Conservation (phyloP, 2,113 vertebrate genomes). For the Orycteropus afer region DNA sequence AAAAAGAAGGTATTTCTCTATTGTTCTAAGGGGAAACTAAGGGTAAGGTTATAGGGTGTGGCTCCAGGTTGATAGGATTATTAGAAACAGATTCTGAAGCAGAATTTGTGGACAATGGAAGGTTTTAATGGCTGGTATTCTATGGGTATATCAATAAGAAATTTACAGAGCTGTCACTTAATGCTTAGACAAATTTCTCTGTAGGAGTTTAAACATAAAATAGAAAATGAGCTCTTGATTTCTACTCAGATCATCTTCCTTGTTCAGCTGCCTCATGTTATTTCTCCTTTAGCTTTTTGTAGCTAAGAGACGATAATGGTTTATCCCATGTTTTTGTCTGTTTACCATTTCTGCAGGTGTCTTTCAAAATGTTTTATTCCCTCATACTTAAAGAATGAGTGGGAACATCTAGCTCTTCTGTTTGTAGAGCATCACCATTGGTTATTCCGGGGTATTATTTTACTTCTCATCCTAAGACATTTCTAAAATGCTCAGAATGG, state of each 20-base stretch:
- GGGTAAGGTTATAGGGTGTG: neutral
- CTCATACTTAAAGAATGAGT: neutral
- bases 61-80: fast-evolving
- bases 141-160: neutral
- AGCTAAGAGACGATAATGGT: neutral
- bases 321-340: neutral
- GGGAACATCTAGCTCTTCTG: neutral
- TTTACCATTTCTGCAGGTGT: neutral
- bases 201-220: neutral
- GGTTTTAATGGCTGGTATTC: neutral
- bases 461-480: neutral
- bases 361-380: neutral
- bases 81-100: neutral
- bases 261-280: neutral
- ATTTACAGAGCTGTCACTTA: neutral
- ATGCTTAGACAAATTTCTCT: neutral
- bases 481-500: neutral
- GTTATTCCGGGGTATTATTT: neutral
- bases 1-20: neutral
- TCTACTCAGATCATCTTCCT: neutral
- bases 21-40: neutral
- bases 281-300: neutral
- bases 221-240: neutral
- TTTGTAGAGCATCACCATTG: neutral
- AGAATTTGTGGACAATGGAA: neutral